Percentiles rank a stretch among this genome's conserved stretches.
phyloP scores from a whole-genome alignment of 35 echinoderm and acorn worm genomes.

The Ptychodera flava region DNA sequence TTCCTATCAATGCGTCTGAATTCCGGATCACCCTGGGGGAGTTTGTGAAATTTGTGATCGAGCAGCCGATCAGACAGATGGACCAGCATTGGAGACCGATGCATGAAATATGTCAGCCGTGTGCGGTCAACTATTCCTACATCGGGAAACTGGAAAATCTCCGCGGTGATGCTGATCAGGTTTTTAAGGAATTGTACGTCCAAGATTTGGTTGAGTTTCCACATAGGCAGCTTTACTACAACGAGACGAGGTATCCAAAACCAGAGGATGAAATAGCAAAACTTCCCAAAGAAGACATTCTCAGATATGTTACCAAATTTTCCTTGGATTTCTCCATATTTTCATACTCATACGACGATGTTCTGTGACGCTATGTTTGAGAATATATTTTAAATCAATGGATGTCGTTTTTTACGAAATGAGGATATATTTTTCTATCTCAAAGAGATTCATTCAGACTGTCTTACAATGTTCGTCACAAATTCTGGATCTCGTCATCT shows the following conservation, averaged over 20 bases:
- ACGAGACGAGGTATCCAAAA: background rate
- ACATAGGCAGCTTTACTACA: background rate
- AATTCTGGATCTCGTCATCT: no score
- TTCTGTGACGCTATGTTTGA: no score
- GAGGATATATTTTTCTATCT: no score
- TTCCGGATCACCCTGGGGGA: slow-evolving; percentile 73
- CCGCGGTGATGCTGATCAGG: slow-evolving; percentile 45
- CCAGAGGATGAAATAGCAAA: background rate
- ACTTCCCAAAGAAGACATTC: background rate
- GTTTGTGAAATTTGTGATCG: slow-evolving; percentile 79
- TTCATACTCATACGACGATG: background rate
- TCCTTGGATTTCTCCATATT: background rate
- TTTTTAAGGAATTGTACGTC: slow-evolving; percentile 65
- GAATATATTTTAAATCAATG: no score
- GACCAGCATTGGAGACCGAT: slow-evolving; percentile 96
- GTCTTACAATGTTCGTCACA: no score
- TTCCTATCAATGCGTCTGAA: slow-evolving; percentile 20
- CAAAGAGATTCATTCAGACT: no score
- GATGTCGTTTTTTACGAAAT: no score
- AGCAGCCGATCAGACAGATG: slow-evolving; percentile 54
- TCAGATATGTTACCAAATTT: background rate
- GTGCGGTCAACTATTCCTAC: slow-evolving; percentile 79
- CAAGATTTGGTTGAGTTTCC: background rate
- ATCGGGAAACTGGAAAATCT: slow-evolving; percentile 89
- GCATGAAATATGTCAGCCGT: slow-evolving; percentile 91